Evolutionary conservation across 2,797 vertebrate species (phyloP).

Genomic region (Gymnopithys bicolor): DNA sequence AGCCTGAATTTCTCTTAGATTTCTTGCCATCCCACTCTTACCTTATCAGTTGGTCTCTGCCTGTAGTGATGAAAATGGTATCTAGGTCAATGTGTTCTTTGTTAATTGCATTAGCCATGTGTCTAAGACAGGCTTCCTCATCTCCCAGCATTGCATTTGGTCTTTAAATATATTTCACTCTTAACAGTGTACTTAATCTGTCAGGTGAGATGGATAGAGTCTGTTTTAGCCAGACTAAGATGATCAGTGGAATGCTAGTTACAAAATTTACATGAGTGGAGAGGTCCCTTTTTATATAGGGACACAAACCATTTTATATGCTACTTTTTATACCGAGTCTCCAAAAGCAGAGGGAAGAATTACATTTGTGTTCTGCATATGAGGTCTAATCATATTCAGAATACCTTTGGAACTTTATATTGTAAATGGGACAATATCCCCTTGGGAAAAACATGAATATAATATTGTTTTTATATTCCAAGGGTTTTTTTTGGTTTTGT

Average conservation of each 20-base stretch:
- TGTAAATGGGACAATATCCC: not conserved
- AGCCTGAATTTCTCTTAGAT: not conserved
- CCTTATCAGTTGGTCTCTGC: not conserved
- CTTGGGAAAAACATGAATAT: not conserved
- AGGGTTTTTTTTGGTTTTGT: not conserved
- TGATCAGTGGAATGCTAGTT: not conserved
- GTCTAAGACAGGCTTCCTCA: slow-evolving; percentile 36
- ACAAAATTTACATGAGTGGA: not conserved
- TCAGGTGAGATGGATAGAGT: slow-evolving; percentile 24
- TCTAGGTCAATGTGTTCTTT: slow-evolving; percentile 59
- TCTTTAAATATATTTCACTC: slow-evolving; percentile 46
- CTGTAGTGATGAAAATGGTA: slow-evolving; percentile 7
- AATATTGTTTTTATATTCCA: slow-evolving; percentile 2
- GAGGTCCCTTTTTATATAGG: not conserved
- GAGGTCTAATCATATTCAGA: not conserved
- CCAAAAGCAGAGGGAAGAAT: not conserved
- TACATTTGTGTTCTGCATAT: not conserved
- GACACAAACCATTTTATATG: not conserved
- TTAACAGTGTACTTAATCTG: slow-evolving; percentile 21
- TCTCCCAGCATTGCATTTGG: not conserved
- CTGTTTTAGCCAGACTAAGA: slow-evolving; percentile 30
- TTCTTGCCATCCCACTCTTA: not conserved
- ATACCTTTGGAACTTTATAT: not conserved
- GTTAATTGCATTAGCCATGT: slow-evolving; percentile 65
- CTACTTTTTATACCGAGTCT: not conserved